Evolutionary conservation across 2,797 vertebrate species (phyloP).

Genomic region (Chlorospingus semifuscus): DNA sequence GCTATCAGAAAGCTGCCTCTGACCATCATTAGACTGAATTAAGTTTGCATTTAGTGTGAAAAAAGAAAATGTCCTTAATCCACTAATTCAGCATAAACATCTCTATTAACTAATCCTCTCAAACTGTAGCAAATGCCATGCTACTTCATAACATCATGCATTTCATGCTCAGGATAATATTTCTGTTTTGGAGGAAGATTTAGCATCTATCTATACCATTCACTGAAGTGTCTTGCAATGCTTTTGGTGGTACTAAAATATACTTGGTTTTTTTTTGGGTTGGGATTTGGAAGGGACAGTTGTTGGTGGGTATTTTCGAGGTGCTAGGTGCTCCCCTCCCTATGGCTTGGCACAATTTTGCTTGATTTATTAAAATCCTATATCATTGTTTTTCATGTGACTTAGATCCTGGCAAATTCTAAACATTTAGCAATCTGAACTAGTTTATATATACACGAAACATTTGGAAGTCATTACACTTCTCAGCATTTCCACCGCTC

Average conservation of each 20-base stretch:
- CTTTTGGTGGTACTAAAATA: background rate
- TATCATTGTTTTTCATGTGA: background rate
- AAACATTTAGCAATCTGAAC: background rate
- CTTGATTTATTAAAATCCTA: background rate
- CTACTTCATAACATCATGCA: background rate
- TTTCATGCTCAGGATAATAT: background rate
- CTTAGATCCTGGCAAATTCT: background rate
- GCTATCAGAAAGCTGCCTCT: background rate
- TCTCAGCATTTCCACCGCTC: background rate
- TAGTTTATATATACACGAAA: background rate
- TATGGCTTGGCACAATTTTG: background rate
- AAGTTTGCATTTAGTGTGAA: background rate
- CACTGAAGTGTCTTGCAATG: background rate
- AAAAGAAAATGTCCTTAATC: background rate
- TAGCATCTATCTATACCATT: background rate
- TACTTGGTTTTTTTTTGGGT: rapidly evolving
- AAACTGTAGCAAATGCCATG: background rate
- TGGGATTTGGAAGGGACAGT: background rate
- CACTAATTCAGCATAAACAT: background rate
- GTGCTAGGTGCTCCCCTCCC: rapidly evolving
- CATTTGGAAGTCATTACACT: background rate
- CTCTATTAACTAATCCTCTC: background rate
- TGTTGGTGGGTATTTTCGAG: background rate
- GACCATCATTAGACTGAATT: background rate
- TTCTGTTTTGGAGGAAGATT: background rate